These are phyloP conservation scores for Rhogogaster chlorosoma DNA, from an alignment of 2,888 invertebrate genomes.

Conservation along the genomic window DNA sequence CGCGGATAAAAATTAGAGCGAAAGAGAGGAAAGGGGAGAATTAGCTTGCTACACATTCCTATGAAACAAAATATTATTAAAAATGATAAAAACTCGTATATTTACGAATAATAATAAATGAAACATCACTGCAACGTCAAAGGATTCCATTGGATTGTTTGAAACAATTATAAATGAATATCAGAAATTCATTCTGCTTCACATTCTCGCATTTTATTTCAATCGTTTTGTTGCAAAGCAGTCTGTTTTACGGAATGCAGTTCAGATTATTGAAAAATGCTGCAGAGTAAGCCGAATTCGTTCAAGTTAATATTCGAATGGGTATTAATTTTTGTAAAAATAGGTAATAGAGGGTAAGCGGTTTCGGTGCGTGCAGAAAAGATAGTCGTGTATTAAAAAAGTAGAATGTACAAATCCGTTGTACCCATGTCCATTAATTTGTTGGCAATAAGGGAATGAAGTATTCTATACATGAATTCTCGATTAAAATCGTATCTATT, in stretches of 20 bases:
- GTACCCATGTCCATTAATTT: not conserved
- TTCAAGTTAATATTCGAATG: not conserved
- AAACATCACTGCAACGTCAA: conserved; percentile 13
- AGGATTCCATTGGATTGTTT: conserved; percentile 25
- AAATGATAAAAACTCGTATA: not conserved
- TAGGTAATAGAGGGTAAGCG: not conserved
- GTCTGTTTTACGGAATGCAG: not conserved
- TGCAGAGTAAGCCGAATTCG: not conserved
- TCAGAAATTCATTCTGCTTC: not conserved
- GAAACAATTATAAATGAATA: not conserved
- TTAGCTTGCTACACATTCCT: not conserved
- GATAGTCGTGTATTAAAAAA: not conserved
- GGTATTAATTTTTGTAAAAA: not conserved
- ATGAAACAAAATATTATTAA: not conserved
- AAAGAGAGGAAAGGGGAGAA: not conserved
- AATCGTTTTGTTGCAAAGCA: not conserved
- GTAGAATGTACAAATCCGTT: not conserved
- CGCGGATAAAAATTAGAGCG: not conserved
- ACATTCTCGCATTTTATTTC: not conserved
- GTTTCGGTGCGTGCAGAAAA: not conserved
- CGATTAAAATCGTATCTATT: not conserved
- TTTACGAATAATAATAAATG: not conserved
- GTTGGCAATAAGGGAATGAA: not conserved
- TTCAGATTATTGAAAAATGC: not conserved
- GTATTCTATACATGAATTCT: not conserved